Percentiles rank a stretch among this genome's conserved stretches.
These are phyloP conservation scores for Asteroscopus sphinx DNA, from an alignment of 2,888 invertebrate genomes.

Conservation along the genomic window DNA sequence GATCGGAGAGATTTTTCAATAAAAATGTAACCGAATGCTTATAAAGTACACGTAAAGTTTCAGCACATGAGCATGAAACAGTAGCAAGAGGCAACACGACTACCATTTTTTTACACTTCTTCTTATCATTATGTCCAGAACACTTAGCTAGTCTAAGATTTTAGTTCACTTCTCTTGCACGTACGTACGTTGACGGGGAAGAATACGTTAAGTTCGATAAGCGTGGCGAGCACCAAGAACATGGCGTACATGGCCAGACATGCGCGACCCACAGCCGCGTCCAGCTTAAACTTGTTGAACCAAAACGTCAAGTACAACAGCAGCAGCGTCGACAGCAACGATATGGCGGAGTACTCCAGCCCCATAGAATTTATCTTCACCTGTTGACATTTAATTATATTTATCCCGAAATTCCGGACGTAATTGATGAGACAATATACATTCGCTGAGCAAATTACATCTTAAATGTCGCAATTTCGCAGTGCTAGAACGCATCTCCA, in stretches of 20 bases:
- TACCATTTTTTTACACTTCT: conserved; percentile 62
- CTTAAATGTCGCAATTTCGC: conserved; percentile 50
- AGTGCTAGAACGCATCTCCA: conserved; percentile 31
- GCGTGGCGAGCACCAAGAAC: conserved; percentile 95
- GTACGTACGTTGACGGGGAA: conserved; percentile 97
- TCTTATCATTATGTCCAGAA: conserved; percentile 61
- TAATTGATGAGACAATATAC: not conserved
- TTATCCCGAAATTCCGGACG: conserved; percentile 32
- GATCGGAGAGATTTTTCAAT: conserved; percentile 33
- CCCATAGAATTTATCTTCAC: conserved; percentile 97
- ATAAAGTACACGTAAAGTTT: conserved; percentile 60
- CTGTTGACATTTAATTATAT: conserved; percentile 71
- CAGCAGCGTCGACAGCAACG: conserved; percentile 95
- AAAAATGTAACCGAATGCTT: conserved; percentile 57
- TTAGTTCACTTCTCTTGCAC: conserved; percentile 91
- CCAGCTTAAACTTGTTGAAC: conserved; percentile 96
- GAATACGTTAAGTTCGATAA: conserved; percentile 98
- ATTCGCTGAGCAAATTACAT: conserved; percentile 49
- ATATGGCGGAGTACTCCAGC: conserved; percentile 97
- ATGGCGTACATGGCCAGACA: conserved; percentile 96
- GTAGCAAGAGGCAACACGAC: conserved; percentile 64
- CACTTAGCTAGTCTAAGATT: conserved; percentile 70
- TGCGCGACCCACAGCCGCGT: conserved; percentile 95
- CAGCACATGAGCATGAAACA: conserved; percentile 59
- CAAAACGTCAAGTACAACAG: conserved; percentile 95